Base-by-base conservation (phyloP, 2,797 vertebrate species). In the Gallirallus australis region DNA sequence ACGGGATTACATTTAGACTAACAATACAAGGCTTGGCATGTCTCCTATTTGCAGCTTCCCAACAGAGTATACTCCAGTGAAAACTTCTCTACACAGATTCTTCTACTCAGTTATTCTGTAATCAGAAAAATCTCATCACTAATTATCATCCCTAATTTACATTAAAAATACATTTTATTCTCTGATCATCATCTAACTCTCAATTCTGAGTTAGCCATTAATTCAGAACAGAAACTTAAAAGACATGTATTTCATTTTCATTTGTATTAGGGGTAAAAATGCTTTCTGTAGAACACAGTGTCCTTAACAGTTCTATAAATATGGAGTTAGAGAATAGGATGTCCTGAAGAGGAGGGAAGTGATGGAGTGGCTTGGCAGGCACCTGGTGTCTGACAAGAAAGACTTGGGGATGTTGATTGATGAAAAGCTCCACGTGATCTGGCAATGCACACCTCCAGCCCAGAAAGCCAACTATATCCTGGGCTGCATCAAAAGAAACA, bases 21-120 rank as follows among this genome's bases (percentile, higher is more conserved):
- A 79, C 0, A 0, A 31, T 47, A 61, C 7, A 54, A 24, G 23
- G 15, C 11, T 75, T 68, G 31, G 7, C 39, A 28, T 56, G 64
- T 15, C 27, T 90, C 17, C 24, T 75, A 14, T 86, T 59, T 77
- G 24, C 66, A 81, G 3, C 12, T 86, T 81, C 50, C 31, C 33
- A 33, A 45, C 10, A 50, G 2, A 2, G 15, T 18, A 72, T 52
- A 59, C 17, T 81, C 3, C 12, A 11, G 0, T 18, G 23, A 79
- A 54, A 69, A 68, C 54, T 40, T 56, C 25, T 56, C 37, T 52
- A 23, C 3, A 35, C 8, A 59, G 45, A 45, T 71, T 69, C 54
- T 81, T 48, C 20, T 53, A 60, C 40, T 83, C 7, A 6, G 21
- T 69, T 72, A 86, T 86, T 65, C 73, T 79, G 37, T 50, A 70